Percentiles rank a stretch among this genome's conserved stretches.
Evolutionary conservation across 30 jellyfish, hydroid and myxozoan species (phyloP).

Genomic region (Hydra vulgaris): DNA sequence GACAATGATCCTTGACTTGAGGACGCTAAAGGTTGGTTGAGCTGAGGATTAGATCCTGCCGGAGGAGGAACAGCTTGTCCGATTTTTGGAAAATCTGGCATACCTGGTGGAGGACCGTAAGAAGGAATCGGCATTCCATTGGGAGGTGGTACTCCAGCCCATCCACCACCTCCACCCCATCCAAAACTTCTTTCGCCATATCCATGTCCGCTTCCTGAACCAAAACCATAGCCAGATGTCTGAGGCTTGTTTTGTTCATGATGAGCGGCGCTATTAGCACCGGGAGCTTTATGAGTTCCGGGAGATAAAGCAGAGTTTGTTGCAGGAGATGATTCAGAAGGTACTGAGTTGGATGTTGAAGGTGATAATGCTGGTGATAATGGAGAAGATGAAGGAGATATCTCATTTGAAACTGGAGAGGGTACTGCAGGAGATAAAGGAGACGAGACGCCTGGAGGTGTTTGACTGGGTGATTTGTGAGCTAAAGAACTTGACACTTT

Average conservation of each 20-base stretch:
- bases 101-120: slow-evolving; percentile 15
- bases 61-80: not conserved
- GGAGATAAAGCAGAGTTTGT: not conserved
- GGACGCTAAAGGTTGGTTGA: not conserved
- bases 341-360: not conserved
- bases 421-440: not conserved
- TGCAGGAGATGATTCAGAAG: not conserved
- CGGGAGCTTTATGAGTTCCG: not conserved
- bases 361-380: not conserved
- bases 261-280: not conserved
- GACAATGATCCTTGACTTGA: not conserved
- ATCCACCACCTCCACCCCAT: slow-evolving; percentile 42
- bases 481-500: not conserved
- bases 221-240: slow-evolving; percentile 15
- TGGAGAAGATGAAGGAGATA: not conserved
- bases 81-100: slow-evolving; percentile 25
- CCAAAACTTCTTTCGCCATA: slow-evolving; percentile 23
- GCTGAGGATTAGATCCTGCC: not conserved
- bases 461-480: not conserved
- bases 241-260: not conserved
- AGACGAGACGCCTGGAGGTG: not conserved
- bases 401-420: not conserved
- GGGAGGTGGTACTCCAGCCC: slow-evolving; percentile 29
- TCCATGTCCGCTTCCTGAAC: slow-evolving; percentile 29
- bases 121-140: slow-evolving; percentile 17